Conservation (phyloP, 2,888 invertebrate genomes). For the Stenchaetothrips biformis region DNA sequence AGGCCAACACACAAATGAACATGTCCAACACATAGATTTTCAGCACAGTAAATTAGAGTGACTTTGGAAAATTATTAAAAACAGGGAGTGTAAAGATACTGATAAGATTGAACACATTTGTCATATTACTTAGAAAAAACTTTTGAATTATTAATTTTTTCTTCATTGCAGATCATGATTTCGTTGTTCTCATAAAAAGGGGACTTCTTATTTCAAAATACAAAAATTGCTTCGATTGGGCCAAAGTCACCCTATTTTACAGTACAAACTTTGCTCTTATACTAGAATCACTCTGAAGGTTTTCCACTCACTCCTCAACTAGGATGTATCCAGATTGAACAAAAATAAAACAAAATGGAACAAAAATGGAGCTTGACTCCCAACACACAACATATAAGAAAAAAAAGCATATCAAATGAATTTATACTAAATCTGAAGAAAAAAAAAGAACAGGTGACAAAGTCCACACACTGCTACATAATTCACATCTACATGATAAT, state of each 20-base stretch:
- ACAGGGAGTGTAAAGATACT: neutral
- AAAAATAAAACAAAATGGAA: neutral
- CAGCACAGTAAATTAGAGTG: conserved; percentile 6
- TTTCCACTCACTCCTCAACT: neutral
- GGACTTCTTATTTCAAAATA: neutral
- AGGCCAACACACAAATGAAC: neutral
- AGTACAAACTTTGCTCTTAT: neutral
- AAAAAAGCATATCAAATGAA: neutral
- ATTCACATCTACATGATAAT: conserved; percentile 11
- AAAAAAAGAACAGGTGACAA: neutral
- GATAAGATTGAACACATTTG: neutral
- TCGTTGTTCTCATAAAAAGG: too few relatives aligned
- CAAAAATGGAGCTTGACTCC: neutral
- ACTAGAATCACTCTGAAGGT: conserved; percentile 17
- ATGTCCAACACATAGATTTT: neutral
- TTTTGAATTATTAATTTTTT: neutral
- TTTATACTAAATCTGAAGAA: conserved; percentile 9
- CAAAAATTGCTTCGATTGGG: neutral
- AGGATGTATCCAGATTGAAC: neutral
- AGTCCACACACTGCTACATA: neutral
- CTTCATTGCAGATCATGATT: too few relatives aligned
- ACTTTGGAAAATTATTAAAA: neutral
- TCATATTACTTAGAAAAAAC: neutral
- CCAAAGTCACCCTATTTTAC: conserved; percentile 15
- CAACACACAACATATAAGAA: conserved; percentile 16